phyloP scores from a whole-genome alignment of 2,888 invertebrate genomes.

The Tenthredo livida region DNA sequence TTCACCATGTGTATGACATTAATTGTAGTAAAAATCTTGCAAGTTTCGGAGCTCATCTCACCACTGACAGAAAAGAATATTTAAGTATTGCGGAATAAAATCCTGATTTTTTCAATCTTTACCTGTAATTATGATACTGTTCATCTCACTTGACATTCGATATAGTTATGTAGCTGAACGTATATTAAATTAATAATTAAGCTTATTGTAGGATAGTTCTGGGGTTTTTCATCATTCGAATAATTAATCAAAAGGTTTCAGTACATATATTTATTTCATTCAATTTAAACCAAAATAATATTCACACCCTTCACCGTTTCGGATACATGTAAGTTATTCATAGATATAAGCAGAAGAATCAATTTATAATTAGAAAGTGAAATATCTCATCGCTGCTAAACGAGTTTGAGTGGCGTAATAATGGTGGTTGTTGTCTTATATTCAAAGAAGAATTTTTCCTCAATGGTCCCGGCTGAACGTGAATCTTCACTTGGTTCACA shows the following conservation, averaged over 20 bases:
- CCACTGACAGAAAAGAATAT: too few relatives aligned
- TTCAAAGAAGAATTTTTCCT: not conserved
- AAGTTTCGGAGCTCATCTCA: too few relatives aligned
- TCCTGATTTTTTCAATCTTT: too few relatives aligned
- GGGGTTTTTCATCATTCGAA: not conserved
- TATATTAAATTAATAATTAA: too few relatives aligned
- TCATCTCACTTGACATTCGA: too few relatives aligned
- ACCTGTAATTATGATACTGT: too few relatives aligned
- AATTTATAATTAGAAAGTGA: not conserved
- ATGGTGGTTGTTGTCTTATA: not conserved
- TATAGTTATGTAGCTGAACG: too few relatives aligned
- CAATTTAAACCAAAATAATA: not conserved
- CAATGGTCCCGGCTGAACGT: not conserved
- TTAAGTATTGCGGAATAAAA: too few relatives aligned
- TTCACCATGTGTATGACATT: too few relatives aligned
- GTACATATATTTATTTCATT: not conserved
- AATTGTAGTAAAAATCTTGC: too few relatives aligned
- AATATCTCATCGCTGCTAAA: not conserved
- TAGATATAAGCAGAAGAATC: not conserved
- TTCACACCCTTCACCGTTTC: not conserved
- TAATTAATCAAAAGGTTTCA: not conserved
- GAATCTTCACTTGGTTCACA: constrained; percentile 70
- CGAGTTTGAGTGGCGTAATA: not conserved
- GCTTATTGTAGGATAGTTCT: not conserved
- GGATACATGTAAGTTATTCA: not conserved